phyloP scores from a whole-genome alignment of 1,140 invertebrate genomes.

The Tetranychus urticae region DNA sequence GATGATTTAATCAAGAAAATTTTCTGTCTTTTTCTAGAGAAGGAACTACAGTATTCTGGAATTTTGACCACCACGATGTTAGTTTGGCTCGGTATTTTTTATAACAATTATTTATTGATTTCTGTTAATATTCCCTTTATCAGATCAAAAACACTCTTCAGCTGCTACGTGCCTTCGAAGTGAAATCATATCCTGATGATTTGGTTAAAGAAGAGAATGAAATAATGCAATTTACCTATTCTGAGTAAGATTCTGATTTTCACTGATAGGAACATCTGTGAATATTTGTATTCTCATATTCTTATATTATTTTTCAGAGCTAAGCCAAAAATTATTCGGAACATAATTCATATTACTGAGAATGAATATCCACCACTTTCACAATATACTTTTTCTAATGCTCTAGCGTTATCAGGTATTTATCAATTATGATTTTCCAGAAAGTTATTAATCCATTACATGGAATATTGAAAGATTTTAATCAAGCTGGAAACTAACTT shows the following conservation, averaged over 20 bases:
- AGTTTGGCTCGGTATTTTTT: background rate
- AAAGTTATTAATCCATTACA: background rate
- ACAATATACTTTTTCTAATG: conserved; percentile 65
- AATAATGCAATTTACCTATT: conserved; percentile 50
- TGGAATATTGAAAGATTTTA: too few relatives aligned
- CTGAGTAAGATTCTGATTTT: conserved; percentile 23
- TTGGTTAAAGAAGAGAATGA: conserved; percentile 53
- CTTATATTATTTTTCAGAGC: conserved; percentile 11
- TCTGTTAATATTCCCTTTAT: background rate
- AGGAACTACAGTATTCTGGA: conserved; percentile 77
- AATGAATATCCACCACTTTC: conserved; percentile 26
- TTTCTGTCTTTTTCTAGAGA: conserved; percentile 28
- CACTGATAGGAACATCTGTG: background rate
- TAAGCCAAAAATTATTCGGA: conserved; percentile 17
- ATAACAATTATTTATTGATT: background rate
- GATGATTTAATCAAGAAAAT: background rate
- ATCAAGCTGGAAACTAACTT: too few relatives aligned
- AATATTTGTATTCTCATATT: background rate
- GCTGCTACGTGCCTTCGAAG: conserved; percentile 29
- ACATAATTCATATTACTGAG: conserved; percentile 17
- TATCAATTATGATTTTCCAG: background rate
- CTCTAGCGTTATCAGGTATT: conserved; percentile 51
- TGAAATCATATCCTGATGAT: conserved; percentile 36
- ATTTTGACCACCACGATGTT: conserved; percentile 52
- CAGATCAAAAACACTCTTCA: conserved; percentile 40